These are phyloP conservation scores for Sardina pilchardus DNA, from an alignment of 2,113 vertebrate species.

Conservation along the genomic window DNA sequence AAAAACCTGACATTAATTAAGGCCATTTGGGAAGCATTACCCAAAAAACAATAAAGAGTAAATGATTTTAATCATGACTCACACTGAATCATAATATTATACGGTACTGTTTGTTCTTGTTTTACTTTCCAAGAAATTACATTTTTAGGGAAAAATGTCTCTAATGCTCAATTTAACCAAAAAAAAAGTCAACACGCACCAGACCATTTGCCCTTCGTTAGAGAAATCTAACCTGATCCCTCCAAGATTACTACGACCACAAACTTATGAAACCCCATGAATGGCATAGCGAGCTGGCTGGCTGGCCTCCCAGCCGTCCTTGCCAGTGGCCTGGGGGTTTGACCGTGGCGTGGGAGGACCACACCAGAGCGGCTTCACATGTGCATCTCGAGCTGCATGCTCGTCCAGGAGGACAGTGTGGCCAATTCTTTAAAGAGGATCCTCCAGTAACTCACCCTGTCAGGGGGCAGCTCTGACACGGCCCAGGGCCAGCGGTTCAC, in stretches of 20 bases:
- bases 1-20: background rate
- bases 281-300: no score
- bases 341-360: background rate
- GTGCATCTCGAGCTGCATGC: background rate
- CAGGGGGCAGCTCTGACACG: slow-evolving; percentile 1
- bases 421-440: background rate
- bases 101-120: background rate
- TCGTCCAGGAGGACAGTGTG: background rate
- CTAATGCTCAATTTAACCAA: background rate
- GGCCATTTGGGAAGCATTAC: background rate
- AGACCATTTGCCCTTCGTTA: background rate
- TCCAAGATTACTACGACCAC: background rate
- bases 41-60: background rate
- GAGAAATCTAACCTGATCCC: background rate
- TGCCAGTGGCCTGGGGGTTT: background rate
- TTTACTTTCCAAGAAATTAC: background rate
- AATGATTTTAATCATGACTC: no score
- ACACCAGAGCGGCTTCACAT: background rate
- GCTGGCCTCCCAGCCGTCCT: background rate
- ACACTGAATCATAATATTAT: no score
- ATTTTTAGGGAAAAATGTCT: background rate
- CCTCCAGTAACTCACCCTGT: slow-evolving; percentile 8
- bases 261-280: background rate
- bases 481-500: background rate
- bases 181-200: background rate